Evolutionary conservation across 37 sponge, comb jelly and placozoan genomes (phyloP).

Genomic region (Oscarella lobularis): DNA sequence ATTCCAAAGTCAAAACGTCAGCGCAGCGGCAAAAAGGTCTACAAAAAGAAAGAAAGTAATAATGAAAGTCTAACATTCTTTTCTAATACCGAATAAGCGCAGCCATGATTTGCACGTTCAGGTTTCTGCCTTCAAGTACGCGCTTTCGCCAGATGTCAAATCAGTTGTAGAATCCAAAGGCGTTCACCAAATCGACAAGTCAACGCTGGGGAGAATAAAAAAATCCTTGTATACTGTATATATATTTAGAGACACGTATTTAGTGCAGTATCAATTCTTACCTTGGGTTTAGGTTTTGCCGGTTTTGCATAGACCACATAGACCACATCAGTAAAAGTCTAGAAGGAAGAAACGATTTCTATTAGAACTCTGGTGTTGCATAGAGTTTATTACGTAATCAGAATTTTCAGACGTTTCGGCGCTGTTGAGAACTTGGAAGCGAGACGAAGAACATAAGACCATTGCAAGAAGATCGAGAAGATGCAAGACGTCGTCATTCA

Average conservation of each 20-base stretch:
- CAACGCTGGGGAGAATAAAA: constrained; percentile 34
- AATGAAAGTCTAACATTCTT: background rate
- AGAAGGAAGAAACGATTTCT: background rate
- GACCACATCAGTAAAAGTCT: background rate
- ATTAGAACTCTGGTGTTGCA: too few relatives aligned
- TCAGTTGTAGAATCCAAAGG: constrained; percentile 69
- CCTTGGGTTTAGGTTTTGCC: background rate
- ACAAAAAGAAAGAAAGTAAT: background rate
- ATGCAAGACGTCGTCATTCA: constrained; percentile 66
- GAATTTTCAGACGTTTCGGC: too few relatives aligned
- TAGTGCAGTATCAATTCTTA: too few relatives aligned
- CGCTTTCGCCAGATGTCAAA: constrained; percentile 50
- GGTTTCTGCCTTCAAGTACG: constrained; percentile 24
- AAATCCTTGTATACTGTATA: background rate
- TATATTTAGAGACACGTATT: background rate
- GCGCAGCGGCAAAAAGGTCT: constrained; percentile 83
- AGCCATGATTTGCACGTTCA: constrained; percentile 66
- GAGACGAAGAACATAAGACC: constrained; percentile 69
- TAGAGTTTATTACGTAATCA: too few relatives aligned
- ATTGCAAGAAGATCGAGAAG: constrained; percentile 62
- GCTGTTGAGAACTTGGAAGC: too few relatives aligned
- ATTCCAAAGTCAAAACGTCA: constrained; percentile 51
- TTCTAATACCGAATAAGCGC: constrained; percentile 45
- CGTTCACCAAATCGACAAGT: constrained; percentile 82
- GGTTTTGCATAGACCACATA: background rate